Percentiles rank a stretch among this genome's conserved stretches.
These are phyloP conservation scores for Seladonia tumulorum DNA, from an alignment of 2,888 invertebrate species.

Conservation along the genomic window DNA sequence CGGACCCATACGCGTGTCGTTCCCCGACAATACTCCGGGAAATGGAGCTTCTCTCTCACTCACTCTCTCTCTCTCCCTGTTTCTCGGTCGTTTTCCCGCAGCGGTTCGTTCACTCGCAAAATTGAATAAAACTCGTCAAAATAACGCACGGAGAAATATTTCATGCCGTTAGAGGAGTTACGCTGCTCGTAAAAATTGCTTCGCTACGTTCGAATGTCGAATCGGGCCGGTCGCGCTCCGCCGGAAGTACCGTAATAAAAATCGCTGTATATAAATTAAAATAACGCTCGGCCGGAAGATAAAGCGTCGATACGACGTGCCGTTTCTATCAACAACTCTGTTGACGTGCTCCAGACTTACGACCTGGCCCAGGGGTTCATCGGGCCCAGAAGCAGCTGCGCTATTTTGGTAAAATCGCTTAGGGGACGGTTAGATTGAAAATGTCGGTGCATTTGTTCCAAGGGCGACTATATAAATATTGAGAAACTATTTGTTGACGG, in stretches of 20 bases:
- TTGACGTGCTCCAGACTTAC: neutral
- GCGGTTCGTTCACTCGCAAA: constrained; percentile 46
- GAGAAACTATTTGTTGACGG: neutral
- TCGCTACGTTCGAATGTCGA: neutral
- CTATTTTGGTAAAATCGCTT: neutral
- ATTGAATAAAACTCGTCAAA: constrained; percentile 62
- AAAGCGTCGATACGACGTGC: constrained; percentile 12
- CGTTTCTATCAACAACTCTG: constrained; percentile 21
- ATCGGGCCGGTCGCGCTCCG: neutral
- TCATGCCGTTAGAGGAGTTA: constrained; percentile 34
- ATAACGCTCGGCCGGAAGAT: neutral
- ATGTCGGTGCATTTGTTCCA: neutral
- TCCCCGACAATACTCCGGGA: constrained; percentile 40
- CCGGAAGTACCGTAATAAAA: constrained; percentile 44
- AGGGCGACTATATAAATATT: neutral
- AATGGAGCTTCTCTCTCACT: constrained; percentile 26
- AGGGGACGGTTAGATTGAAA: neutral
- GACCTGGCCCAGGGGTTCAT: constrained; percentile 34
- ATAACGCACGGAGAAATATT: constrained; percentile 42
- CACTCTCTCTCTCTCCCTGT: neutral
- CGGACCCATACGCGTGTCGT: constrained; percentile 20
- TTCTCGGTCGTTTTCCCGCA: constrained; percentile 2
- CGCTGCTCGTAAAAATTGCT: constrained; percentile 51
- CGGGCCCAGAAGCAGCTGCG: constrained; percentile 59
- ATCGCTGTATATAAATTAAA: constrained; percentile 38